Base-by-base conservation (phyloP, 2,113 vertebrate genomes). In the Lathamus discolor region DNA sequence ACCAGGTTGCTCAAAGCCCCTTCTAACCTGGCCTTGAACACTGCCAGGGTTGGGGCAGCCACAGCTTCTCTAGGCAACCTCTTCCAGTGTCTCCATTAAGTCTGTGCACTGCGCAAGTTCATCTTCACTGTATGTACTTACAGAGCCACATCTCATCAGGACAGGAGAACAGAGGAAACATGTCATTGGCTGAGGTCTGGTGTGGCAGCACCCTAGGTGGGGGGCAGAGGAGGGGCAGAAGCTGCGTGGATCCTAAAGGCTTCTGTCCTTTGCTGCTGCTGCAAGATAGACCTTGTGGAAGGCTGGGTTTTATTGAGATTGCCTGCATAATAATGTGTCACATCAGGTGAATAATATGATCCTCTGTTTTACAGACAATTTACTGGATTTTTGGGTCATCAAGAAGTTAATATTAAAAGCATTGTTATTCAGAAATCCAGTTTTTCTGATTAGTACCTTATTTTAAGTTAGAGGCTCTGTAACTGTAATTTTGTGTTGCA, bases 261-360 rank as follows among this genome's bases (percentile, higher is more conserved):
- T 46, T 46, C 43, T 72, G 43, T 44, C 28, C 8, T 77, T 29
- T 59, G 51, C n/a, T 17, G 52, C 73, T 78, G 33, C 22, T 1
- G 2, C 44, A 5, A 52, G n/a, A 52, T 3, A 48, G 33, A 46
- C 7, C 44, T 61, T 35, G 25, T 0, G 1, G 16, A 43, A 74
- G 28, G 27, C 13, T 46, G 20, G 37, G 35, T 19, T 75, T 69
- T 76, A 23, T 29, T 75, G n/a, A 39, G 37, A 52, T 29, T 19
- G 14, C 33, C 13, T 39, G 12, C 0, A 1, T 46, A 33, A n/a
- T 24, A 51, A 28, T 27, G 11, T 49, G 33, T 17, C 13, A 33
- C 14, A 8, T 68, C 35, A 44, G 27, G 18, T n/a, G 41, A 51
- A 28, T 41, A 59, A 46, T 24, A 25, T 10, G 24, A 43, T n/a